phyloP scores from a whole-genome alignment of 2,113 vertebrate species.

The Pantherophis guttatus region DNA sequence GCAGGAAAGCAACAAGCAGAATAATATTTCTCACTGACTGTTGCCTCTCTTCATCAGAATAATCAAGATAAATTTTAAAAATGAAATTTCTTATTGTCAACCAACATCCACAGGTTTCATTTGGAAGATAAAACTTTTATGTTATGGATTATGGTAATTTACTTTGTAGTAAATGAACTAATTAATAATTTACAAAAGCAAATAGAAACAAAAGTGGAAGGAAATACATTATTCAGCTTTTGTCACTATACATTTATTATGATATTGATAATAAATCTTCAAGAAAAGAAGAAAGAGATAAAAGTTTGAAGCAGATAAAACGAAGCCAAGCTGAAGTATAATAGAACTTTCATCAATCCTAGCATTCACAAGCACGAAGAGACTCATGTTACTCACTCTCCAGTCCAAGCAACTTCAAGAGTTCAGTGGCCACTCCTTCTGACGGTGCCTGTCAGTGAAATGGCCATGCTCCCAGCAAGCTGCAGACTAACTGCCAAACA shows the following conservation, averaged over 20 bases:
- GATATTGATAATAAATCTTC: not conserved
- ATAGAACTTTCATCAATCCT: not conserved
- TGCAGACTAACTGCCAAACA: not conserved
- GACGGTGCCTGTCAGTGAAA: conserved; percentile 18
- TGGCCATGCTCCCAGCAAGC: not conserved
- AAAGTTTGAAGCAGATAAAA: not conserved
- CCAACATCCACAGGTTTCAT: not conserved
- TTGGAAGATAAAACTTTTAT: not conserved
- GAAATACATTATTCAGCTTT: not conserved
- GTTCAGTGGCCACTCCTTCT: conserved; percentile 5
- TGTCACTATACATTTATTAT: not conserved
- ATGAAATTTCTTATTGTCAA: not conserved
- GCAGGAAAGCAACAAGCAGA: not conserved
- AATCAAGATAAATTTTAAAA: not conserved
- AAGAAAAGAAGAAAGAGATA: not conserved
- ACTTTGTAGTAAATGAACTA: not conserved
- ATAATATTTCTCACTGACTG: not conserved
- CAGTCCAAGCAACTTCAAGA: not conserved
- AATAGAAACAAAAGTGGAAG: not conserved
- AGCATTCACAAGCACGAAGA: not conserved
- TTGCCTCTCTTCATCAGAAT: not conserved
- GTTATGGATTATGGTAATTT: not conserved
- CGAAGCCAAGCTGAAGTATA: not conserved
- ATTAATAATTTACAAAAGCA: not conserved
- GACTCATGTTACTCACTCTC: conserved; percentile 9